These are phyloP conservation scores for Phenganax stokvisi DNA, from an alignment of 92 coral and sea anemone species.

Conservation along the genomic window DNA sequence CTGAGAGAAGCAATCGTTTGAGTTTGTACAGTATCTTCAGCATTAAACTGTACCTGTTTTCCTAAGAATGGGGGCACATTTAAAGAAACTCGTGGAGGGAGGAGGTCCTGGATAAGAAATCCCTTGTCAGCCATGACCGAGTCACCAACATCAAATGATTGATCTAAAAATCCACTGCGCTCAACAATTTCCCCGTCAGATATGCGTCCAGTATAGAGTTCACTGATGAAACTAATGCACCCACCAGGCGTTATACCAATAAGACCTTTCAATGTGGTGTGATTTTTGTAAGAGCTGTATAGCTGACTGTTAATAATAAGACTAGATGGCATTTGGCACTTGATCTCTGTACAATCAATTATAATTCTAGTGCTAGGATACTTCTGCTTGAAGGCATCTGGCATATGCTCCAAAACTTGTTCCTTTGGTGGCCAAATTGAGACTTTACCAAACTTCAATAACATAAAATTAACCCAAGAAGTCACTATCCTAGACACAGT, in stretches of 20 bases:
- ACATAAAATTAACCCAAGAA: constrained; percentile 57
- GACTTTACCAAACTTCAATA: constrained; percentile 43
- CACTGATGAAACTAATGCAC: constrained; percentile 51
- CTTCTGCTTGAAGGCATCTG: constrained; percentile 56
- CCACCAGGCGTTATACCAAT: constrained; percentile 57
- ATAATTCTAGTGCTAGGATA: constrained; percentile 53
- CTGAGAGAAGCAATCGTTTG: constrained; percentile 45
- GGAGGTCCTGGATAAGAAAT: constrained; percentile 50
- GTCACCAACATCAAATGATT: constrained; percentile 51
- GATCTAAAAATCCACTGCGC: constrained; percentile 48
- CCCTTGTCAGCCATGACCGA: constrained; percentile 66
- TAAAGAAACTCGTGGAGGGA: constrained; percentile 54
- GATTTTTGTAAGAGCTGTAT: constrained; percentile 54
- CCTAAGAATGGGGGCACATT: constrained; percentile 61
- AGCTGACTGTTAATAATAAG: constrained; percentile 50
- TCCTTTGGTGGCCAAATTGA: constrained; percentile 60
- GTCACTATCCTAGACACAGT: constrained; percentile 50
- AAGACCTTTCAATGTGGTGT: constrained; percentile 53
- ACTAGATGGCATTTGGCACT: constrained; percentile 65
- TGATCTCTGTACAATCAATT: constrained; percentile 64
- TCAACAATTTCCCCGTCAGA: constrained; percentile 57
- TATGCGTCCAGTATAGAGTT: constrained; percentile 57
- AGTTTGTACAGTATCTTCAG: constrained; percentile 58
- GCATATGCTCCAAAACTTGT: constrained; percentile 49
- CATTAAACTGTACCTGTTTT: constrained; percentile 46